phyloP scores from a whole-genome alignment of 64 coral and sea anemone genomes.

The Montipora foliosa region DNA sequence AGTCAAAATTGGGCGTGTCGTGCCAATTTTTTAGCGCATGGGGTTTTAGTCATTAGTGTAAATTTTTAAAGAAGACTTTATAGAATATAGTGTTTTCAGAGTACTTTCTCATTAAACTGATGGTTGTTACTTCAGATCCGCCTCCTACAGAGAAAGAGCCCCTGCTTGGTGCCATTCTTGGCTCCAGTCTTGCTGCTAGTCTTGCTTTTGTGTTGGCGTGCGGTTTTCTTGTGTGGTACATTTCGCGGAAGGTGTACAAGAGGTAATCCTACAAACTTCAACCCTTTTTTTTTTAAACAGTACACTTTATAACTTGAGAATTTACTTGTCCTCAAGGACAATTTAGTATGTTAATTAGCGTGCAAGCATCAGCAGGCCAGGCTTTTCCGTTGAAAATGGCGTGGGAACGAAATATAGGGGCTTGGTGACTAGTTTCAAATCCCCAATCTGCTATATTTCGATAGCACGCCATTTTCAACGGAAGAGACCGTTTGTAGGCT shows the following conservation, averaged over 20 bases:
- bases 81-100: too few species aligned
- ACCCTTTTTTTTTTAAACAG: neutral
- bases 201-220: constrained; percentile 75
- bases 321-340: neutral
- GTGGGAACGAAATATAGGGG: too few species aligned
- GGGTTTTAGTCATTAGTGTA: too few species aligned
- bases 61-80: too few species aligned
- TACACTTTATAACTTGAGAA: neutral
- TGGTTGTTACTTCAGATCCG: neutral
- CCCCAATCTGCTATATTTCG: too few species aligned
- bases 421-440: too few species aligned
- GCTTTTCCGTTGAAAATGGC: too few species aligned
- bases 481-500: too few species aligned
- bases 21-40: too few species aligned
- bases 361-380: constrained; percentile 26
- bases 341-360: too few species aligned
- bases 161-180: constrained; percentile 66
- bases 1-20: too few species aligned
- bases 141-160: neutral
- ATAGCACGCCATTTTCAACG: too few species aligned
- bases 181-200: constrained; percentile 81
- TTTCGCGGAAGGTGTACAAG: constrained; percentile 77
- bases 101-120: neutral
- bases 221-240: constrained; percentile 80
- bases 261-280: neutral